These are phyloP conservation scores for Phyllotis vaccarum DNA, from an alignment of 2,797 vertebrate genomes.

Conservation along the genomic window DNA sequence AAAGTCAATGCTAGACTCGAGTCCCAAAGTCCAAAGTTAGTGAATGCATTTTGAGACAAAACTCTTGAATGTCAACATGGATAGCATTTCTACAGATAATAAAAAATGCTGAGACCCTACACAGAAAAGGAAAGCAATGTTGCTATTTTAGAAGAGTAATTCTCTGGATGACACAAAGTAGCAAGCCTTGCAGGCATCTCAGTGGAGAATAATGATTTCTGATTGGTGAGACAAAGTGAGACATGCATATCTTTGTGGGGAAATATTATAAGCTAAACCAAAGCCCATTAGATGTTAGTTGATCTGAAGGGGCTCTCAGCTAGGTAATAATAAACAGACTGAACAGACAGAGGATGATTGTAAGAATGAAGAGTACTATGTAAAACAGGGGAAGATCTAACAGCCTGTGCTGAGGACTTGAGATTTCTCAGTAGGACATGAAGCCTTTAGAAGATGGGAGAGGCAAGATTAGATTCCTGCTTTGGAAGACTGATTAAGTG, in stretches of 20 bases:
- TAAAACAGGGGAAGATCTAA: neutral
- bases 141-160: constrained; percentile 18
- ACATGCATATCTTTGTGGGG: neutral
- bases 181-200: neutral
- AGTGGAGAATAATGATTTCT: neutral
- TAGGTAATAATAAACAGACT: neutral
- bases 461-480: neutral
- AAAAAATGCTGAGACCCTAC: constrained; percentile 1
- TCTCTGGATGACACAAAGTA: neutral
- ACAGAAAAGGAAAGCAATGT: neutral
- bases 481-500: neutral
- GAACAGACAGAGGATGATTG: neutral
- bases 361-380: neutral
- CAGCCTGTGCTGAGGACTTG: neutral
- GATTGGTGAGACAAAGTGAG: neutral
- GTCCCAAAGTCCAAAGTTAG: constrained; percentile 9
- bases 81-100: neutral
- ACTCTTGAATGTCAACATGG: neutral
- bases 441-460: constrained; percentile 8
- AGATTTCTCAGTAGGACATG: neutral
- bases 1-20: neutral
- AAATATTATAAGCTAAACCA: neutral
- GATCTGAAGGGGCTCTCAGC: neutral
- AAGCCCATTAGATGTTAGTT: neutral
- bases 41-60: neutral